Percentiles rank a stretch among this genome's conserved stretches.
Conservation (phyloP, 2,797 vertebrate genomes). For the Phalloptychus januarius region DNA sequence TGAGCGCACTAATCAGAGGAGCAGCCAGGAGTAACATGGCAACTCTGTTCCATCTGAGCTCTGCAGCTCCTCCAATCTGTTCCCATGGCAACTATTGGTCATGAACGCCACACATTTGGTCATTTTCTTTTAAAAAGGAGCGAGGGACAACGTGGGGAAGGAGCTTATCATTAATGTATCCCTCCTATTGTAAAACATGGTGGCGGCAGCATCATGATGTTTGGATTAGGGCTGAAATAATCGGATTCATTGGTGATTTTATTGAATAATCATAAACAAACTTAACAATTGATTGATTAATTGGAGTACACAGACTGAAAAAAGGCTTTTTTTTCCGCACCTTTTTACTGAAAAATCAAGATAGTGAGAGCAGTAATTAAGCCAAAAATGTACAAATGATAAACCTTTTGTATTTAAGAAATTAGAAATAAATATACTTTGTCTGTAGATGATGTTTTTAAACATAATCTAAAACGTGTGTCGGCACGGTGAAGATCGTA, state of each 20-base stretch:
- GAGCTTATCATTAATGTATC: neutral
- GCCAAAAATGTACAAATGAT: too few species aligned
- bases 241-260: too few species aligned
- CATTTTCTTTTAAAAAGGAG: neutral
- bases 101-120: neutral
- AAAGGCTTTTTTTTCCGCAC: too few species aligned
- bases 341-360: too few species aligned
- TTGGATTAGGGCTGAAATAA: neutral
- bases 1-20: neutral
- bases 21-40: neutral
- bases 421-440: too few species aligned
- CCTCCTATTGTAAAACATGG: neutral
- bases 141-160: neutral
- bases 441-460: neutral
- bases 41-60: neutral
- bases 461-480: conserved; percentile 1
- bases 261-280: too few species aligned
- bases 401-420: too few species aligned
- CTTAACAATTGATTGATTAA: neutral
- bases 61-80: neutral
- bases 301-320: neutral
- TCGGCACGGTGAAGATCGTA: neutral
- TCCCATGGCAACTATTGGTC: neutral
- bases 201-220: neutral
- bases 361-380: too few species aligned